These are phyloP conservation scores for Scaptodrosophila lebanonensis DNA, from an alignment of 1,140 invertebrate genomes.

Conservation along the genomic window DNA sequence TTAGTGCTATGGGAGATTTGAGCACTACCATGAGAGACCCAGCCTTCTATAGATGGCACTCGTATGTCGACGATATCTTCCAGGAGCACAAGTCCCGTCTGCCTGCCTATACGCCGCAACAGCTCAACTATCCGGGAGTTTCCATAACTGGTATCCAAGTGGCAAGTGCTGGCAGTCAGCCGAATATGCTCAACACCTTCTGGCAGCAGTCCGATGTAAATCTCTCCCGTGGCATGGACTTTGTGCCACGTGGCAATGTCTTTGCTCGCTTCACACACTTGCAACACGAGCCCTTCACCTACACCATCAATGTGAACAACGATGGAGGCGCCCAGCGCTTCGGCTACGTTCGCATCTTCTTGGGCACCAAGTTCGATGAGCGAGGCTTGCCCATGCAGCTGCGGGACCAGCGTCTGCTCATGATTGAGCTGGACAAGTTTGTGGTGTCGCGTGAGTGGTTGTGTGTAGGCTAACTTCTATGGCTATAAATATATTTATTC, in stretches of 20 bases:
- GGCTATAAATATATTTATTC: too few species aligned
- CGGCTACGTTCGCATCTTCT: slow-evolving; percentile 87
- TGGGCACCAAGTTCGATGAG: slow-evolving; percentile 85
- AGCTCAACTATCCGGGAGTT: slow-evolving; percentile 82
- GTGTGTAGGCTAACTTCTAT: too few species aligned
- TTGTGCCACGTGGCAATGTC: slow-evolving; percentile 84
- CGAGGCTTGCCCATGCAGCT: slow-evolving; percentile 81
- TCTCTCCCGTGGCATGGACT: slow-evolving; percentile 86
- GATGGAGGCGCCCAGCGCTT: slow-evolving; percentile 78
- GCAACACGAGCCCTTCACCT: slow-evolving; percentile 84
- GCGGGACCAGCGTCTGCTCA: slow-evolving; percentile 82
- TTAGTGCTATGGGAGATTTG: slow-evolving; percentile 83
- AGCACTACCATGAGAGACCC: slow-evolving; percentile 89
- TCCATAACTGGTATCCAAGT: slow-evolving; percentile 79
- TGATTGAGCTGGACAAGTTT: slow-evolving; percentile 89
- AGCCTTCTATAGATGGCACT: slow-evolving; percentile 90
- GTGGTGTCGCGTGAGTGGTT: slow-evolving; percentile 78
- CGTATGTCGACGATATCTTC: slow-evolving; percentile 88
- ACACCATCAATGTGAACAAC: slow-evolving; percentile 83
- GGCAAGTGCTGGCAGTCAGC: slow-evolving; percentile 76
- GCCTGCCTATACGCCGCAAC: slow-evolving; percentile 79
- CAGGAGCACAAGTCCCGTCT: slow-evolving; percentile 85
- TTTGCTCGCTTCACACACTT: slow-evolving; percentile 86
- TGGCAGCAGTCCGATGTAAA: slow-evolving; percentile 88
- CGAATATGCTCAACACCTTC: slow-evolving; percentile 82